Evolutionary conservation across 2,888 invertebrate species (phyloP).

Genomic region (Brachyptera risi): DNA sequence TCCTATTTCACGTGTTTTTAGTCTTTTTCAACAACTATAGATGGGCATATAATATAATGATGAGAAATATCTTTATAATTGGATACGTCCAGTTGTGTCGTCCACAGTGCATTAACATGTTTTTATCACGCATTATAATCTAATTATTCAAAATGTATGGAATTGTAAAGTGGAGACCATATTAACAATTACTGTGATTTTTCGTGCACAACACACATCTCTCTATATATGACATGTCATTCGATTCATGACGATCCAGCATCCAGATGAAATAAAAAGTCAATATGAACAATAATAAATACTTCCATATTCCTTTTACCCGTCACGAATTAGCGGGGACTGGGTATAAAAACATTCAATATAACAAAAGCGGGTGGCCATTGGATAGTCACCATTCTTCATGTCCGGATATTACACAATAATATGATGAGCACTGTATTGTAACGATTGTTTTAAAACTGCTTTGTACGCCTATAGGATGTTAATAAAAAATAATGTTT

Average conservation of each 20-base stretch:
- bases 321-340: too few relatives aligned
- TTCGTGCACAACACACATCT: not conserved
- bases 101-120: too few relatives aligned
- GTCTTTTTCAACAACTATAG: not conserved
- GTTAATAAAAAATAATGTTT: constrained; percentile 15
- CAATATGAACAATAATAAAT: too few relatives aligned
- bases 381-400: too few relatives aligned
- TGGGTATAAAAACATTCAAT: not conserved
- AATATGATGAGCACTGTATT: constrained; percentile 8
- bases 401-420: constrained; percentile 4
- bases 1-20: too few relatives aligned
- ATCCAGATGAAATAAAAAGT: not conserved
- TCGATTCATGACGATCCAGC: not conserved
- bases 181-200: not conserved
- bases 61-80: too few relatives aligned
- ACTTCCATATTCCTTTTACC: not conserved
- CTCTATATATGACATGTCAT: not conserved
- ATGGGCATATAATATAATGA: not conserved
- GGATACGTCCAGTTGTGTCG: too few relatives aligned
- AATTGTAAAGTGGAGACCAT: not conserved
- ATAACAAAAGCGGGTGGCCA: constrained; percentile 2
- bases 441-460: constrained; percentile 1
- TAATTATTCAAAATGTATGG: not conserved
- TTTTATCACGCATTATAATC: not conserved
- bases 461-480: constrained; percentile 9